Conservation (phyloP, 2,888 invertebrate genomes). For the Tricholauxania praeusta region DNA sequence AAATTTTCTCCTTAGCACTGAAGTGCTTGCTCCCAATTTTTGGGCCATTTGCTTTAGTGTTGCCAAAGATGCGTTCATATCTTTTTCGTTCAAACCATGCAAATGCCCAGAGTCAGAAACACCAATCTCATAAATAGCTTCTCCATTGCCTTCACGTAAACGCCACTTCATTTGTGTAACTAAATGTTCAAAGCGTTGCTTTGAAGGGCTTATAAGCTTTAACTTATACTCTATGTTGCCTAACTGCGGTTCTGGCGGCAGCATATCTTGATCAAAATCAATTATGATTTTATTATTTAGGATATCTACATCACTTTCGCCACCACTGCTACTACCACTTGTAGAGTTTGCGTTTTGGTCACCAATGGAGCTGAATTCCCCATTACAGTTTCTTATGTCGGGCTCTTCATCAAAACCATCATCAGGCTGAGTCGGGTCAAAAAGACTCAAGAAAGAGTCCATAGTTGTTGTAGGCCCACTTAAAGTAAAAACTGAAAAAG, state of each 20-base stretch:
- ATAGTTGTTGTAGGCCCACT: conserved; percentile 65
- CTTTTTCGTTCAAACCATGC: conserved; percentile 84
- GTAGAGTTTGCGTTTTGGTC: conserved; percentile 48
- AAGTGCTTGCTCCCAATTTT: conserved; percentile 85
- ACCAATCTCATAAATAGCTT: conserved; percentile 97
- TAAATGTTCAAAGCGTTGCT: conserved; percentile 92
- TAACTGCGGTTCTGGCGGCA: conserved; percentile 92
- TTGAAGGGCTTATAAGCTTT: conserved; percentile 91
- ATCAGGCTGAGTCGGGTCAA: conserved; percentile 74
- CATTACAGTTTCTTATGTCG: conserved; percentile 56
- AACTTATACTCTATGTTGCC: conserved; percentile 98
- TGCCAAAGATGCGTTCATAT: conserved; percentile 87
- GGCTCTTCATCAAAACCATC: conserved; percentile 63
- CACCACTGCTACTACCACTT: conserved; percentile 53
- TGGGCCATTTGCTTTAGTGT: conserved; percentile 91
- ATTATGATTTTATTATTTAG: conserved; percentile 64
- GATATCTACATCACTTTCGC: conserved; percentile 47
- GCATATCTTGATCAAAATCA: conserved; percentile 74
- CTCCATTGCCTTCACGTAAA: conserved; percentile 93
- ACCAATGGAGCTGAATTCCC: conserved; percentile 47
- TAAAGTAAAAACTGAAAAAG: too few species aligned
- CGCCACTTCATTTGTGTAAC: conserved; percentile 99
- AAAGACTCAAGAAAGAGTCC: conserved; percentile 87
- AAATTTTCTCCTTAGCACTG: conserved; percentile 77
- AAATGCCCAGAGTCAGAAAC: conserved; percentile 91